phyloP scores from a whole-genome alignment of 2,113 vertebrate genomes.

The Dolichallabes microphthalmus region DNA sequence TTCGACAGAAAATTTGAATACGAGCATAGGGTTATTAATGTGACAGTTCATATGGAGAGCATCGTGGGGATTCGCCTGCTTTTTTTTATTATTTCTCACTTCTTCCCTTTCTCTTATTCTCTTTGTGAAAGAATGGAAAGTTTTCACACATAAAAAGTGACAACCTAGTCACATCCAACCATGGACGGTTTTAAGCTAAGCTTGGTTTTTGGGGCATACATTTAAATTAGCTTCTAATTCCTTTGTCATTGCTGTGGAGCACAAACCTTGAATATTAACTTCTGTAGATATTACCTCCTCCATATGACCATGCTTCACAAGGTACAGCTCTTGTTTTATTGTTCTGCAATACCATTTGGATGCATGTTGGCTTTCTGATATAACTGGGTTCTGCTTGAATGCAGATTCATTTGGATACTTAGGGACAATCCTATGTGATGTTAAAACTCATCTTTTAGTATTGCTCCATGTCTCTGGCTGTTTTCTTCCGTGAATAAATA shows the following conservation, averaged over 20 bases:
- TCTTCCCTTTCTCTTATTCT: slow-evolving; percentile 29
- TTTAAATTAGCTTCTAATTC: slow-evolving; percentile 55
- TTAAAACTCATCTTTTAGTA: slow-evolving; percentile 26
- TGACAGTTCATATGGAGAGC: slow-evolving; percentile 78
- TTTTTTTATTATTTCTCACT: slow-evolving; percentile 54
- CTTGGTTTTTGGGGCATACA: slow-evolving; percentile 50
- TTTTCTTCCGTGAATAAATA: slow-evolving; percentile 21
- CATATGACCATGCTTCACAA: slow-evolving; percentile 30
- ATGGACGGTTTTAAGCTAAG: slow-evolving; percentile 42
- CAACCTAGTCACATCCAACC: slow-evolving; percentile 33
- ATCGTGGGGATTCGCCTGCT: slow-evolving; percentile 72
- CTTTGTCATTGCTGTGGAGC: slow-evolving; percentile 36
- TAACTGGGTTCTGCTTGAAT: slow-evolving; percentile 41
- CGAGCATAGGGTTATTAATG: slow-evolving; percentile 92
- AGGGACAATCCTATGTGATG: slow-evolving; percentile 29
- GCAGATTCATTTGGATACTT: slow-evolving; percentile 43
- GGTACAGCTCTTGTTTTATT: slow-evolving; percentile 16
- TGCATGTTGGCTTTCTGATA: slow-evolving; percentile 30
- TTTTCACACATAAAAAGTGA: slow-evolving; percentile 53
- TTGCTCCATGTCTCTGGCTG: slow-evolving; percentile 28
- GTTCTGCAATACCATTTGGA: slow-evolving; percentile 37
- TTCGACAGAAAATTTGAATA: slow-evolving; percentile 97
- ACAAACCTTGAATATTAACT: slow-evolving; percentile 51
- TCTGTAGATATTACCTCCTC: slow-evolving; percentile 42
- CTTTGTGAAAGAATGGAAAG: slow-evolving; percentile 52